Conservation (phyloP, 2,888 invertebrate genomes). For the Petrolisthes cinctipes region DNA sequence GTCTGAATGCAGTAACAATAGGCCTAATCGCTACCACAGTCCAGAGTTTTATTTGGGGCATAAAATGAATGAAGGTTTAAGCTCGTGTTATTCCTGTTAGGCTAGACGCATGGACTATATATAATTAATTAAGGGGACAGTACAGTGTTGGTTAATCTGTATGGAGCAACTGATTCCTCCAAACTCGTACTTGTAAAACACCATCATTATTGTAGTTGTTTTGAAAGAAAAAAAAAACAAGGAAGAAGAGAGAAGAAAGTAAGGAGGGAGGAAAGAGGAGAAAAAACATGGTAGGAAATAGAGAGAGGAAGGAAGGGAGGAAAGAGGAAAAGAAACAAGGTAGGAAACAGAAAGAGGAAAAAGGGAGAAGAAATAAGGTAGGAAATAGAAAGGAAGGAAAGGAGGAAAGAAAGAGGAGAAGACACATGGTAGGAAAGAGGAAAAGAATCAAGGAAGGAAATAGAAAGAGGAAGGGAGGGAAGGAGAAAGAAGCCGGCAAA, state of each 20-base stretch:
- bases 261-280: not conserved
- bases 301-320: not conserved
- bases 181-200: no score
- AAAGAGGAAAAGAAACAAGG: not conserved
- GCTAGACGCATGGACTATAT: no score
- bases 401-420: not conserved
- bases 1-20: no score
- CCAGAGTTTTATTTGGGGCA: no score
- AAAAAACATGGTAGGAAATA: not conserved
- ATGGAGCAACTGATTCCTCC: no score
- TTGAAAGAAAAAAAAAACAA: no score
- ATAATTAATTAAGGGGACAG: no score
- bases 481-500: not conserved
- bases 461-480: not conserved
- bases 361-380: not conserved
- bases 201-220: no score
- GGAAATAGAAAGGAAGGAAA: not conserved
- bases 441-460: not conserved
- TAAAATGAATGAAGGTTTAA: no score
- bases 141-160: not conserved
- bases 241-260: no score
- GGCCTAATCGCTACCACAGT: no score
- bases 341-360: not conserved
- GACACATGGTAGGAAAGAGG: not conserved
- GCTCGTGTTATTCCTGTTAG: no score